Evolutionary conservation across 2,113 vertebrate genomes (phyloP).

Genomic region (Silurus meridionalis): DNA sequence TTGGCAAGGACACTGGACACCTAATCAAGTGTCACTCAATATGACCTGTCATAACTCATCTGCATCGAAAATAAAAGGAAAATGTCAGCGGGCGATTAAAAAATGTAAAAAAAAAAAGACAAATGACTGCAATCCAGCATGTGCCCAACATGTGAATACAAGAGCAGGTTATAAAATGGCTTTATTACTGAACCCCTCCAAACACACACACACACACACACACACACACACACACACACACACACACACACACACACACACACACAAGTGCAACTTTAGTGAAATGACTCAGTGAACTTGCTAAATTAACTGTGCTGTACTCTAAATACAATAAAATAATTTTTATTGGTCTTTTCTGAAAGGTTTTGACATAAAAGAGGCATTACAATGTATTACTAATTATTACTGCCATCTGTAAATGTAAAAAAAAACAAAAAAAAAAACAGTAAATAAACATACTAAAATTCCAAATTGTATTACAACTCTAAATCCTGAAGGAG

Average conservation of each 20-base stretch:
- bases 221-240: background rate
- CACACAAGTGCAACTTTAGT: background rate
- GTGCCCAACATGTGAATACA: conserved; percentile 65
- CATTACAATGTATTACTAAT: background rate
- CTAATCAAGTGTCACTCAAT: conserved; percentile 6
- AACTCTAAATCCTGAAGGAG: no score
- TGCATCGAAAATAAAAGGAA: background rate
- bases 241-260: conserved; percentile 2
- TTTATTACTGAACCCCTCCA: conserved; percentile 36
- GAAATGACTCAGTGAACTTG: background rate
- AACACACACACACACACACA: conserved; percentile 3
- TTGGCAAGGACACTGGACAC: background rate
- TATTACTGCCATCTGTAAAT: no score
- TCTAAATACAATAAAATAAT: background rate
- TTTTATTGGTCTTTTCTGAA: background rate
- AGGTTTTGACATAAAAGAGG: background rate
- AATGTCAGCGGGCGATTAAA: conserved; percentile 10
- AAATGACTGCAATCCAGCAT: conserved; percentile 56
- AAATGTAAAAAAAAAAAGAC: conserved; percentile 38
- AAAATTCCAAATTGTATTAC: background rate
- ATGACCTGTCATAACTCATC: background rate
- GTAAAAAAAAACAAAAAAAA: no score
- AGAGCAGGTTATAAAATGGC: conserved; percentile 56
- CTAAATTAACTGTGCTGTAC: background rate
- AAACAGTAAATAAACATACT: background rate